phyloP scores from a whole-genome alignment of 1,140 invertebrate species.

The Teleopsis dalmanni region DNA sequence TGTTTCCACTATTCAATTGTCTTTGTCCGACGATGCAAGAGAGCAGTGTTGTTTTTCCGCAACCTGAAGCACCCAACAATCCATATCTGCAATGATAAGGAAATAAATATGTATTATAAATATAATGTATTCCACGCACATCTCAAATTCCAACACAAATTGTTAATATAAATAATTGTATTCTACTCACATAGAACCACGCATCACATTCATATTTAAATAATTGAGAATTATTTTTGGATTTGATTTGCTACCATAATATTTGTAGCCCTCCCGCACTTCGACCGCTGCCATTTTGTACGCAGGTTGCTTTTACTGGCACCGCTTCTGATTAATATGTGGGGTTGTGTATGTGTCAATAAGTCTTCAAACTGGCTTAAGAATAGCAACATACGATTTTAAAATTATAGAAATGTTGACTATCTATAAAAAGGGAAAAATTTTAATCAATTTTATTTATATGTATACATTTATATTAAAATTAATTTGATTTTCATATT shows the following conservation, averaged over 20 bases:
- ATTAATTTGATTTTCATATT: no score
- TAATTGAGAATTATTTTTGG: slow-evolving; percentile 50
- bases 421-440: no score
- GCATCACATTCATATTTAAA: slow-evolving; percentile 52
- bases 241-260: slow-evolving; percentile 48
- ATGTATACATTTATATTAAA: no score
- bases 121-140: not conserved
- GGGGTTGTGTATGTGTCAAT: no score
- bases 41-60: slow-evolving; percentile 77
- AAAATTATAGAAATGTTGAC: no score
- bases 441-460: no score
- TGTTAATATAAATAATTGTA: slow-evolving; percentile 4
- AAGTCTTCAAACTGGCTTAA: no score
- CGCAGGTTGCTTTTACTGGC: no score
- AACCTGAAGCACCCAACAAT: slow-evolving; percentile 75
- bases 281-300: slow-evolving; percentile 45
- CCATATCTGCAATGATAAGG: slow-evolving; percentile 59
- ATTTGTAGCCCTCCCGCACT: slow-evolving; percentile 50
- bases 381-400: no score
- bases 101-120: not conserved
- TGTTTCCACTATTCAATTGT: slow-evolving; percentile 63
- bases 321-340: no score
- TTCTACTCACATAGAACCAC: slow-evolving; percentile 52
- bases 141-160: not conserved
- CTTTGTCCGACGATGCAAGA: slow-evolving; percentile 77